Evolutionary conservation across 1,140 invertebrate species (phyloP).

Genomic region (Diuraphis noxia): DNA sequence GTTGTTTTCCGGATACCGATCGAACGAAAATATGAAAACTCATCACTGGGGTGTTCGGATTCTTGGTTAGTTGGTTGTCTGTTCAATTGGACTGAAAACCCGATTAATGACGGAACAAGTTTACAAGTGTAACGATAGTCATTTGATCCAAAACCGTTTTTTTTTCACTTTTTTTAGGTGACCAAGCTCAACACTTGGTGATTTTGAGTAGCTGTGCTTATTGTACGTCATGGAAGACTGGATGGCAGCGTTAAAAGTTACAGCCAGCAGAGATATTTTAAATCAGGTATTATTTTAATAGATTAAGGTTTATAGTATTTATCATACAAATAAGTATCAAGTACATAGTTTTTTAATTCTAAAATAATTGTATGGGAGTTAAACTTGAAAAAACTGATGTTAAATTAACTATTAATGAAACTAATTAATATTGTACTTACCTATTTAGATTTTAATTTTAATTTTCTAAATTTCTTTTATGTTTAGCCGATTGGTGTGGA

Average conservation of each 20-base stretch:
- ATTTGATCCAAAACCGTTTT: background rate
- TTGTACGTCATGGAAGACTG: slow-evolving; percentile 55
- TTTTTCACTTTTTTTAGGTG: slow-evolving; percentile 26
- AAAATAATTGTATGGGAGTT: background rate
- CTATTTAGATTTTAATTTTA: slow-evolving; percentile 21
- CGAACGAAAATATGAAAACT: background rate
- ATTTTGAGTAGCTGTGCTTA: background rate
- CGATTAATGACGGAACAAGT: background rate
- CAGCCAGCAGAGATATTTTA: slow-evolving; percentile 49
- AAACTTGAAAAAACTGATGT: background rate
- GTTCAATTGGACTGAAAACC: background rate
- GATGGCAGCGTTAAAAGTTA: slow-evolving; percentile 53
- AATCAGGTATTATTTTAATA: slow-evolving; percentile 8
- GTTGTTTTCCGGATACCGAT: background rate
- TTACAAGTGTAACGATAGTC: background rate
- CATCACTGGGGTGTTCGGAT: background rate
- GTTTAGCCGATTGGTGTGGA: slow-evolving; percentile 61
- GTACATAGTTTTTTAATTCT: background rate
- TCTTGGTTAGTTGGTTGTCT: background rate
- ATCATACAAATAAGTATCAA: background rate
- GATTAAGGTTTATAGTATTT: background rate
- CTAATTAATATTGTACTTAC: background rate
- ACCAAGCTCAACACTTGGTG: background rate
- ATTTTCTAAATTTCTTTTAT: slow-evolving; percentile 23
- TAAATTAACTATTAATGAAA: background rate